Conservation (phyloP, 1,140 invertebrate genomes). For the Drosophila chauvacae region DNA sequence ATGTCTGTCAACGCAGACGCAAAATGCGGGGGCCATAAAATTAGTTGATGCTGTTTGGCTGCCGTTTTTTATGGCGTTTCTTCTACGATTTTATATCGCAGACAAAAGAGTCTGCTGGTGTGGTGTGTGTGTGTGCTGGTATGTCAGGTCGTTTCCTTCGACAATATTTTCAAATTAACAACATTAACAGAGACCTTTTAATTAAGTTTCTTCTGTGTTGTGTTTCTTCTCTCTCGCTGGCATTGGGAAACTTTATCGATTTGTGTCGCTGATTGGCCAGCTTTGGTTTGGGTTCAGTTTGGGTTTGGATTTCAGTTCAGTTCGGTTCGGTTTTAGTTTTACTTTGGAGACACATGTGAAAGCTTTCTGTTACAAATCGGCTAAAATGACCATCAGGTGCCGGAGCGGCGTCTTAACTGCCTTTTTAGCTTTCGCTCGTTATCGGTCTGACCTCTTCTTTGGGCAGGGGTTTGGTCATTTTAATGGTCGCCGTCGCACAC, state of each 20-base stretch:
- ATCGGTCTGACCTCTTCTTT: conserved; percentile 75
- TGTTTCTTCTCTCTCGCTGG: conserved; percentile 31
- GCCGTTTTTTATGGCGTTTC: conserved; percentile 74
- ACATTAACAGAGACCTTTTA: conserved; percentile 81
- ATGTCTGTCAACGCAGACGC: conserved; percentile 76
- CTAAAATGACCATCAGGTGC: conserved; percentile 58
- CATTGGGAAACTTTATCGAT: conserved; percentile 79
- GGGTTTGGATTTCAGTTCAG: conserved; percentile 12
- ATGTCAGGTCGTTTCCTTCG: conserved; percentile 72
- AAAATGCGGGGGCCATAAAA: conserved; percentile 69
- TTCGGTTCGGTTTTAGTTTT: conserved; percentile 24
- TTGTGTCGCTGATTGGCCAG: conserved; percentile 64
- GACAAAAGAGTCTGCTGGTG: conserved; percentile 50
- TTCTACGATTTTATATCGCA: conserved; percentile 71
- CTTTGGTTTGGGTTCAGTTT: conserved; percentile 5
- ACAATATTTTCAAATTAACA: conserved; percentile 83
- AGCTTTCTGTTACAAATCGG: conserved; percentile 80
- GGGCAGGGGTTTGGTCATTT: conserved; percentile 58
- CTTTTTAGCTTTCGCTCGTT: conserved; percentile 80
- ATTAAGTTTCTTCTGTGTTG: conserved; percentile 76
- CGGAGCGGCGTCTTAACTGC: conserved; percentile 48
- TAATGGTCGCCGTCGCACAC: conserved; percentile 53
- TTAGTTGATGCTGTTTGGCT: conserved; percentile 63
- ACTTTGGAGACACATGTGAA: conserved; percentile 73
- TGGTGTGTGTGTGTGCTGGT: conserved; percentile 24